Conservation (phyloP, 2,113 vertebrate species). For the Epinephelus fuscoguttatus region DNA sequence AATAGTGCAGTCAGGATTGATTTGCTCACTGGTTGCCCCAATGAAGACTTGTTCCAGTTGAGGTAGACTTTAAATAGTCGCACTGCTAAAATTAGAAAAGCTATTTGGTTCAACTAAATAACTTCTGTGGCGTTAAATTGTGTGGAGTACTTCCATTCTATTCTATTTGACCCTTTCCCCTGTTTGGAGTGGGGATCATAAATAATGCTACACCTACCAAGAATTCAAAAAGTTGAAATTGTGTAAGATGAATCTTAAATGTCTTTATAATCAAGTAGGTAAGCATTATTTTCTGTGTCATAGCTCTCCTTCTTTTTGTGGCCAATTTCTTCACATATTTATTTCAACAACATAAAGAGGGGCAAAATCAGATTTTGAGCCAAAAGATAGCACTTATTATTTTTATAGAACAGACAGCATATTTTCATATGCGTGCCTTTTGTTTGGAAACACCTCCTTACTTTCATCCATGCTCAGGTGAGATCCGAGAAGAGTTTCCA, state of each 20-base stretch:
- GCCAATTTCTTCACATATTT: background rate
- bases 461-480: constrained; percentile 78
- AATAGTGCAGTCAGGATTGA: background rate
- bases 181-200: background rate
- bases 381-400: background rate
- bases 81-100: constrained; percentile 12
- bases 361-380: background rate
- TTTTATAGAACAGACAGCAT: background rate
- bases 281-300: background rate
- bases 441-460: background rate
- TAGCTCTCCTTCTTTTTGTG: background rate
- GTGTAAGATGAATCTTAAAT: background rate
- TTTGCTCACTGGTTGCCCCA: constrained; percentile 9
- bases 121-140: background rate
- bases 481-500: constrained; percentile 91
- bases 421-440: background rate
- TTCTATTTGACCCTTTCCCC: background rate
- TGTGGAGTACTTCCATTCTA: background rate
- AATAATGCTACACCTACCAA: background rate
- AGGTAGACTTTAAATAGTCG: background rate
- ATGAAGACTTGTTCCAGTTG: background rate
- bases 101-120: background rate
- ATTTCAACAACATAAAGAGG: background rate
- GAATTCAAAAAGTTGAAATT: background rate
- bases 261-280: background rate